A percentile compares a stretch with the other conserved stretches of the same genome.
These are phyloP conservation scores for Amblyteles armatorius DNA, from an alignment of 2,888 invertebrate genomes.

Conservation along the genomic window DNA sequence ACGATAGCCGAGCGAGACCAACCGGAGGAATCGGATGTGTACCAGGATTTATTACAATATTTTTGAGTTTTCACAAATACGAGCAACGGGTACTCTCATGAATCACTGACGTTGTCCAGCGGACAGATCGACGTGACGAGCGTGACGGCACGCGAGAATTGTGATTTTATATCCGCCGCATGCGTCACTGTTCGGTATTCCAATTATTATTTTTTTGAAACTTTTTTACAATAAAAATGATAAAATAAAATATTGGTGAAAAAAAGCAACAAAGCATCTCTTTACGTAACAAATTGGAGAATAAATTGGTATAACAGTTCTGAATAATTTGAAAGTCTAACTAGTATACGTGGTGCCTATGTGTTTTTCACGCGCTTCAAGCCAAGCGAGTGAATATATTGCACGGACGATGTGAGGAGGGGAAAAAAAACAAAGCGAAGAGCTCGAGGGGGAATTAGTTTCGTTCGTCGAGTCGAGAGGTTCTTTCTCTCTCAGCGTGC, in stretches of 20 bases:
- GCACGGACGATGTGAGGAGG: not conserved
- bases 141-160: not conserved
- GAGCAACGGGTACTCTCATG: conserved; percentile 19
- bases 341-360: not conserved
- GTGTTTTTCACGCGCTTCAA: not conserved
- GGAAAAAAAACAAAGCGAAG: conserved; percentile 18
- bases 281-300: conserved; percentile 34
- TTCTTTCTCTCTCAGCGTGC: not conserved
- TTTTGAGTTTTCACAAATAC: conserved; percentile 1
- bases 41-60: conserved; percentile 46
- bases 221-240: not conserved
- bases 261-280: conserved; percentile 30
- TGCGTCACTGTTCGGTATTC: conserved; percentile 14
- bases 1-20: not conserved
- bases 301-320: not conserved
- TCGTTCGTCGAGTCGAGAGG: not conserved
- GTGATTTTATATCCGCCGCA: conserved; percentile 9
- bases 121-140: conserved; percentile 26
- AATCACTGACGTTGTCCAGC: conserved; percentile 28
- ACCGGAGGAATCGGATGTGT: conserved; percentile 18
- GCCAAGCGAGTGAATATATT: not conserved
- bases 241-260: not conserved
- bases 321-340: conserved; percentile 36
- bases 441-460: conserved; percentile 35
- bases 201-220: not conserved